phyloP scores from a whole-genome alignment of 23 tunicate genomes.

The Styela clava region DNA sequence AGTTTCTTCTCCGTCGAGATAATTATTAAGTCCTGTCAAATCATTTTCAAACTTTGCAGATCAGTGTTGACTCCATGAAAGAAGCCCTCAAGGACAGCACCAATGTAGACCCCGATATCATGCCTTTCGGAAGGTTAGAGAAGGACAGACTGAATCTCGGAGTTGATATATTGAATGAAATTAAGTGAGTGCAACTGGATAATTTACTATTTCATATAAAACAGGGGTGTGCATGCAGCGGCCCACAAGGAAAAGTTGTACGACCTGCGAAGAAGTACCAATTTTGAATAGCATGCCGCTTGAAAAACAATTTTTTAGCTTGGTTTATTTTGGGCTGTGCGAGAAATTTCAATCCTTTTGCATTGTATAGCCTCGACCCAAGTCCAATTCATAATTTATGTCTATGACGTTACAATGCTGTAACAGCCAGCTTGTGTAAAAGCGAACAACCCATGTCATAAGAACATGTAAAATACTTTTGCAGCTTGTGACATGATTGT shows the following conservation, averaged over 20 bases:
- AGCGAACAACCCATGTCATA: no score
- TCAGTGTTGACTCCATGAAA: slow-evolving; percentile 87
- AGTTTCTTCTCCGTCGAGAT: no score
- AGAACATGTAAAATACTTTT: no score
- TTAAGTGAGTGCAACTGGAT: slow-evolving; percentile 59
- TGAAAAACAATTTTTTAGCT: not conserved
- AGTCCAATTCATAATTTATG: no score
- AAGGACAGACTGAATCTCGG: slow-evolving; percentile 60
- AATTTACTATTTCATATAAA: not conserved
- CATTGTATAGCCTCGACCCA: no score
- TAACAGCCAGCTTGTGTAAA: no score
- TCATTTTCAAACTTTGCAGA: no score
- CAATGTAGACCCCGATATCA: slow-evolving; percentile 84
- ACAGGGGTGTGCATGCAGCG: not conserved
- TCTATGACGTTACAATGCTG: no score
- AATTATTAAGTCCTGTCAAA: no score
- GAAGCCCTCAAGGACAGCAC: slow-evolving; percentile 92
- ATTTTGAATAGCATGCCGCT: not conserved
- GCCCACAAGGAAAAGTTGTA: no score
- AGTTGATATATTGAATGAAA: slow-evolving; percentile 69
- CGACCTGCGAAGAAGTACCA: no score
- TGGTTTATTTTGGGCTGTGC: not conserved
- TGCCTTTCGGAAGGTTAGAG: slow-evolving; percentile 95
- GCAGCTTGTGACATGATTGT: no score
- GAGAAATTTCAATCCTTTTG: not conserved